Percentiles rank a stretch among this genome's conserved stretches.
Conservation (phyloP, 2,888 invertebrate genomes). For the Andrena bucephala region DNA sequence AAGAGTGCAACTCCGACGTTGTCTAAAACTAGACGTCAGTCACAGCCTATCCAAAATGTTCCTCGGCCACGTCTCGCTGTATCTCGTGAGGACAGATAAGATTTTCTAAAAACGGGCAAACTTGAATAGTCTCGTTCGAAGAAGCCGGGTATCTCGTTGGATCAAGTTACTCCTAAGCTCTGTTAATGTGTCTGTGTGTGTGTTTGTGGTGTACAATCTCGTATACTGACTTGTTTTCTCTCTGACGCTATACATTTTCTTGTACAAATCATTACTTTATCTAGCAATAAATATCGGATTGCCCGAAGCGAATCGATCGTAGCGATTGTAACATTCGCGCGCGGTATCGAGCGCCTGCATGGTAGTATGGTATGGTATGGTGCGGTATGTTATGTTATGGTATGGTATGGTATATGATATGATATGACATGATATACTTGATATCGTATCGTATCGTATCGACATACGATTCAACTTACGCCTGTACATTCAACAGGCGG, state of each 20-base stretch:
- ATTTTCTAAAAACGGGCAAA: constrained; percentile 58
- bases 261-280: constrained; percentile 81
- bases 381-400: too few relatives aligned
- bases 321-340: constrained; percentile 26
- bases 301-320: constrained; percentile 73
- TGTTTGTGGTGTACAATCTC: constrained; percentile 72
- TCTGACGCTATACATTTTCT: constrained; percentile 73
- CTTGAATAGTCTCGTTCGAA: constrained; percentile 54
- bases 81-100: constrained; percentile 23
- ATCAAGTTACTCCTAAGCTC: constrained; percentile 54
- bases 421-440: too few relatives aligned
- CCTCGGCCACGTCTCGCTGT: constrained; percentile 46
- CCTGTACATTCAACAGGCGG: constrained; percentile 72
- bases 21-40: constrained; percentile 76
- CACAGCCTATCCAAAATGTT: constrained; percentile 80
- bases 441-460: constrained; percentile 38
- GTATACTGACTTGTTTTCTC: constrained; percentile 69
- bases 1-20: constrained; percentile 67
- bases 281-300: constrained; percentile 84
- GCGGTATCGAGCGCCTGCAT: constrained; percentile 57
- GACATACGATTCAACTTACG: constrained; percentile 76
- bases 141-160: constrained; percentile 55
- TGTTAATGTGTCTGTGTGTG: too few relatives aligned
- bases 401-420: too few relatives aligned
- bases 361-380: too few relatives aligned